Evolutionary conservation across 2,113 vertebrate genomes (phyloP).

Genomic region (Notechis scutatus): DNA sequence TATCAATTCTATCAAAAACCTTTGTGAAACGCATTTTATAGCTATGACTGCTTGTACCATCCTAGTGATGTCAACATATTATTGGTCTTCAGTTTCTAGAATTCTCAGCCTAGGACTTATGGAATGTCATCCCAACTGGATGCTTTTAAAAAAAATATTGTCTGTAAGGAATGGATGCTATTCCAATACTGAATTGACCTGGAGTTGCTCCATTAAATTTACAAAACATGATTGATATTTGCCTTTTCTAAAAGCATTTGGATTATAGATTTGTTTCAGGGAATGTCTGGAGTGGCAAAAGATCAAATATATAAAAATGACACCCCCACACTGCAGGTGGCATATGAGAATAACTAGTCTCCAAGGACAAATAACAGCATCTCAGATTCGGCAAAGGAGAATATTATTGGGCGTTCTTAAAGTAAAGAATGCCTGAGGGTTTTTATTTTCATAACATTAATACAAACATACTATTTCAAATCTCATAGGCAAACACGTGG

Average conservation of each 20-base stretch:
- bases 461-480: background rate
- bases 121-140: background rate
- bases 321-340: background rate
- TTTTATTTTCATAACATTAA: background rate
- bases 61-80: background rate
- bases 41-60: background rate
- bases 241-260: background rate
- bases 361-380: background rate
- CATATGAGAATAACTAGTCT: background rate
- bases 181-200: background rate
- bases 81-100: background rate
- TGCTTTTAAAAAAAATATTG: background rate
- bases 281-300: background rate
- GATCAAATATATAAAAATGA: background rate
- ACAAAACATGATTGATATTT: background rate
- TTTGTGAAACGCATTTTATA: background rate
- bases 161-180: background rate
- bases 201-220: background rate
- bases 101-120: background rate
- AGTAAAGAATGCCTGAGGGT: background rate
- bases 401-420: background rate
- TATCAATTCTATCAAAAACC: background rate
- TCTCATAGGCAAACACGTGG: background rate
- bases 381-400: background rate
- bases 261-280: background rate